These are phyloP conservation scores for Cisticola juncidis DNA, from an alignment of 2,113 vertebrate species.

Conservation along the genomic window DNA sequence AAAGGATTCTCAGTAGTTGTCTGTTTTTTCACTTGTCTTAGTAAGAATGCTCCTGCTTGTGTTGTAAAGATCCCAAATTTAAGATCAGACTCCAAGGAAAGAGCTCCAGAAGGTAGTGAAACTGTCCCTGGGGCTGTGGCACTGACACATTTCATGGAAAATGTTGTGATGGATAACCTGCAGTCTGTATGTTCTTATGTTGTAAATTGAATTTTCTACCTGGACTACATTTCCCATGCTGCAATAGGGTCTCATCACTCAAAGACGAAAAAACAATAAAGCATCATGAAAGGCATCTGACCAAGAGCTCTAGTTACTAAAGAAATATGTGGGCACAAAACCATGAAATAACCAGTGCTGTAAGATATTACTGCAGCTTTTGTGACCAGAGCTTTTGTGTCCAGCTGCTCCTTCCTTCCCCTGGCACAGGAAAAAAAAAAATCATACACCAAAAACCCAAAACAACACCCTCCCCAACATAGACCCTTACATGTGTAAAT, in stretches of 20 bases:
- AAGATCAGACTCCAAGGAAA: neutral
- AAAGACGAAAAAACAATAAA: neutral
- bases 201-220: neutral
- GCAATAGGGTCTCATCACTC: neutral
- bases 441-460: neutral
- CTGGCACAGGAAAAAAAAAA: neutral
- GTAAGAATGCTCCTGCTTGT: neutral
- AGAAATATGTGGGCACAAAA: neutral
- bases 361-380: neutral
- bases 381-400: neutral
- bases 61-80: neutral
- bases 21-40: neutral
- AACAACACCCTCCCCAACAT: accelerated
- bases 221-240: neutral
- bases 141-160: neutral
- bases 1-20: neutral
- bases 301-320: neutral
- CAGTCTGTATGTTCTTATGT: neutral
- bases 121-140: neutral
- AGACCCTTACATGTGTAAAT: neutral
- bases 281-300: neutral
- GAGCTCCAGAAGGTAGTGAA: neutral
- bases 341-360: neutral
- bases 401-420: neutral
- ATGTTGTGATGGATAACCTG: neutral